phyloP scores from a whole-genome alignment of 2,797 vertebrate genomes.

The Halcyon smyrnensis region DNA sequence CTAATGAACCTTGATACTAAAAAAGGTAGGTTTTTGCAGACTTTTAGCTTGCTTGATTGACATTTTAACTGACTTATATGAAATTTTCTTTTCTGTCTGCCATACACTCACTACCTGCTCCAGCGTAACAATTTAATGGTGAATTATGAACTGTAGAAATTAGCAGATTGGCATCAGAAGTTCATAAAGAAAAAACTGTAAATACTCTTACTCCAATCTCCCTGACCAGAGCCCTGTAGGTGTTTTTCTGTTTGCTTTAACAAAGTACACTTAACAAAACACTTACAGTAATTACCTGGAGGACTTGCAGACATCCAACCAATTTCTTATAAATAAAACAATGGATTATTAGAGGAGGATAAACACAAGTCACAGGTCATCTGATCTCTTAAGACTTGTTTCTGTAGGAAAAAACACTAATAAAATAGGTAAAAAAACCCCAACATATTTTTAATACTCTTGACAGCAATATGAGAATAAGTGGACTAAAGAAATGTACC shows the following conservation, averaged over 20 bases:
- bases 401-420: background rate
- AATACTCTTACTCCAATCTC: background rate
- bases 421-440: background rate
- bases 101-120: background rate
- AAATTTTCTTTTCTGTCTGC: background rate
- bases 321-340: background rate
- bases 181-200: background rate
- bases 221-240: background rate
- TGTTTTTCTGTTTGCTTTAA: background rate
- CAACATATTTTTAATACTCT: background rate
- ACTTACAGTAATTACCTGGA: background rate
- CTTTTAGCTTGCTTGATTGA: background rate
- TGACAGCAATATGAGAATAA: background rate
- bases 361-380: background rate
- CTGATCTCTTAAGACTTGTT: background rate
- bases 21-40: background rate
- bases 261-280: no score
- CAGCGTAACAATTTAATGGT: background rate
- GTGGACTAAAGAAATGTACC: background rate
- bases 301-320: background rate
- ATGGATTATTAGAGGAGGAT: background rate
- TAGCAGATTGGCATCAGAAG: background rate
- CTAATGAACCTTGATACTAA: background rate
- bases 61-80: background rate
- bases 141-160: background rate